These are phyloP conservation scores for Heterocephalus glaber DNA, from an alignment of 2,113 vertebrate species.

Conservation along the genomic window DNA sequence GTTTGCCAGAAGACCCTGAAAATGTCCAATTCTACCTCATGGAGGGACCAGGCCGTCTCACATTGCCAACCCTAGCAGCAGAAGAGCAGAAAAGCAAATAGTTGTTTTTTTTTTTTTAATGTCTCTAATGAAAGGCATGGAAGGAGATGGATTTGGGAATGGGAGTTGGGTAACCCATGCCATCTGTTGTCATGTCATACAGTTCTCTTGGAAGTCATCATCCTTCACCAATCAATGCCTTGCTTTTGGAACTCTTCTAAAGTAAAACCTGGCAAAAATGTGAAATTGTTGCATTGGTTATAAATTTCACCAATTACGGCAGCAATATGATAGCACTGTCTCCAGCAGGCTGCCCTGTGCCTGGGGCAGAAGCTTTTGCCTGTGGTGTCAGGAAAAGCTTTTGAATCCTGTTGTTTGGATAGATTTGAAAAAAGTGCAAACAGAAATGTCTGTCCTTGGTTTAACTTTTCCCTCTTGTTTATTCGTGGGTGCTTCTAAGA, in stretches of 20 bases:
- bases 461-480: slow-evolving; percentile 87
- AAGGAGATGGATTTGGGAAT: background rate
- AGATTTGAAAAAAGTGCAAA: slow-evolving; percentile 86
- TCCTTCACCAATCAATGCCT: background rate
- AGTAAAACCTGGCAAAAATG: slow-evolving; percentile 61
- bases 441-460: slow-evolving; percentile 86
- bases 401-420: slow-evolving; percentile 86
- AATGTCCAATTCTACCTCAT: background rate
- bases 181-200: background rate
- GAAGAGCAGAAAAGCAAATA: background rate
- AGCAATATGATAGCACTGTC: background rate
- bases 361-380: slow-evolving; percentile 76
- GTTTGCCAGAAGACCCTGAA: background rate
- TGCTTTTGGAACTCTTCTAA: slow-evolving; percentile 18
- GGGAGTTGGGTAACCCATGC: background rate
- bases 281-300: background rate
- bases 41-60: background rate
- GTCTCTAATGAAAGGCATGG: background rate
- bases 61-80: background rate
- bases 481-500: slow-evolving; percentile 86
- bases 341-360: slow-evolving; percentile 18
- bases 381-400: slow-evolving; percentile 81
- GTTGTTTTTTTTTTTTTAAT: background rate
- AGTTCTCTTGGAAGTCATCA: slow-evolving; percentile 8
- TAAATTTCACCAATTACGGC: background rate